These are phyloP conservation scores for Leucoraja erinaceus DNA, from an alignment of 2,113 vertebrate species.

Conservation along the genomic window DNA sequence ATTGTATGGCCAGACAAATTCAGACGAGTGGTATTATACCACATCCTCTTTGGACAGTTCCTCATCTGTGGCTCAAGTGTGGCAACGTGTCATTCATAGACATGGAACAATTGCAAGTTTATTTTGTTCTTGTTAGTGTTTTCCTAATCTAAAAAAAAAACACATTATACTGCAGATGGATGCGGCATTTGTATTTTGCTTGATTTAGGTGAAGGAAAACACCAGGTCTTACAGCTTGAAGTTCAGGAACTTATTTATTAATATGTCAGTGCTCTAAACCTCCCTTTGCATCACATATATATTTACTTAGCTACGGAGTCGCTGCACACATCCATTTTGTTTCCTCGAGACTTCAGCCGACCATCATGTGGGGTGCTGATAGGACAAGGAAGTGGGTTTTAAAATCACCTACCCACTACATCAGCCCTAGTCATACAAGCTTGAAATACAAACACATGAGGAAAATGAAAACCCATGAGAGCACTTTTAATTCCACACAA, in stretches of 20 bases:
- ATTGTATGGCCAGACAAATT: background rate
- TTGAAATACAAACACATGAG: background rate
- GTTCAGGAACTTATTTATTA: conserved; percentile 11
- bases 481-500: conserved; percentile 86
- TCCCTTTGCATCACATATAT: background rate
- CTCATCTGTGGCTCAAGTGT: background rate
- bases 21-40: too few relatives aligned
- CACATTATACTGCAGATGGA: background rate
- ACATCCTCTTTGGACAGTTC: background rate
- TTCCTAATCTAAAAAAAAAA: background rate
- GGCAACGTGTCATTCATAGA: background rate
- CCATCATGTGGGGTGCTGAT: background rate
- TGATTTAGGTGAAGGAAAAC: background rate
- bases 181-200: background rate
- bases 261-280: background rate
- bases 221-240: background rate
- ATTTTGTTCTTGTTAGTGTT: background rate
- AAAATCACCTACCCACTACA: background rate
- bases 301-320: background rate
- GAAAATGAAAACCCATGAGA: conserved; percentile 53
- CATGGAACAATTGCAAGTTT: background rate
- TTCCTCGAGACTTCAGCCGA: background rate
- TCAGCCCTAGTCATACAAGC: background rate
- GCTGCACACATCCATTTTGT: background rate
- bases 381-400: background rate